Base-by-base conservation (phyloP, 2,113 vertebrate genomes). In the Bufo gargarizans region DNA sequence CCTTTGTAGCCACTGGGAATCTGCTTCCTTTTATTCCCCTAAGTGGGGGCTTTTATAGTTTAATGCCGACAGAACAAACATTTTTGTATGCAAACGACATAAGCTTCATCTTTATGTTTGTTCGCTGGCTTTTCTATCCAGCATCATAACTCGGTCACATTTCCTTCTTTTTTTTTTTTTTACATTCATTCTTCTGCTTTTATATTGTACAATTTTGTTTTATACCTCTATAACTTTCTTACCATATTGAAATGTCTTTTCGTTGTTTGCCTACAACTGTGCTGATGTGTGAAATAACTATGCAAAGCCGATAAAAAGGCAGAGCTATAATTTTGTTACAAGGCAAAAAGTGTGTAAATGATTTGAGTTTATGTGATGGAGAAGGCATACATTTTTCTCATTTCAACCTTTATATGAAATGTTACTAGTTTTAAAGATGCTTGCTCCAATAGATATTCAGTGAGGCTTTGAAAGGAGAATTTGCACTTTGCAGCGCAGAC, bases 191-290 rank as follows among this genome's bases (percentile, higher is more conserved):
- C 17, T 17, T 7, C 59, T 16, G 69, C 33, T 85, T 86, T 86
- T 86, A 77, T 61, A 86, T 77, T 20, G 17, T 5, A 59, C 84
- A 59, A 77, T 86, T 85, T 77, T 61, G 72, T 77, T 86, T 86
- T 86, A 86, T 77, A 77, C 45, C 71, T 59, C 84, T 59, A 43
- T 76, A 77, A 47, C 53, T 59, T 61, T 65, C 65, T 71, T 55
- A 43, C 33, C 71, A 61, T 76, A 77, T 86, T 58, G 22, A 86
- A 77, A 59, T 85, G 53, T 74, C 14, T 76, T 77, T 61, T 63
- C 20, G 56, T 77, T 49, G 33, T 86, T 49, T 76, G 53, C 84
- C 55, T n/a, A 55, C 33, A n/a, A 86, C 6, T 77, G 71, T 77
- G n/a, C 43, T n/a, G 67, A 47, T 61, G 43, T 61, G 55, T 12